Evolutionary conservation across 2,888 invertebrate genomes (phyloP).

Genomic region (Epinotia nisella): DNA sequence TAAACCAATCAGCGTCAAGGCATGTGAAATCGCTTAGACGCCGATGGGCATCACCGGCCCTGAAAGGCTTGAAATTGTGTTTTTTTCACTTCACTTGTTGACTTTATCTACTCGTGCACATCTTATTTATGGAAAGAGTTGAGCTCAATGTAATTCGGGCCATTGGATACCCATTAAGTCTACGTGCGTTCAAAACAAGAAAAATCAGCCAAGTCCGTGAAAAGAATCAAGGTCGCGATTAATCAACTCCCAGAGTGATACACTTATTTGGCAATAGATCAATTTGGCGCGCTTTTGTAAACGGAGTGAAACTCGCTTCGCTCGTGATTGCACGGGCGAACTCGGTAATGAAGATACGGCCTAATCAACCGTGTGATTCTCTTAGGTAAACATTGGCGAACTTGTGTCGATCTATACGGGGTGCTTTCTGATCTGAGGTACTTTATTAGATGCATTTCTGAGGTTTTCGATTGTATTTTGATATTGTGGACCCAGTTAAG

Average conservation of each 20-base stretch:
- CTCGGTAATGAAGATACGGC: constrained; percentile 6
- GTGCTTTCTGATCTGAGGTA: no score
- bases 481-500: no score
- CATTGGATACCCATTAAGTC: constrained; percentile 6
- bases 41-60: neutral
- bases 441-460: no score
- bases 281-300: constrained; percentile 41
- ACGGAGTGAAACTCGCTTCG: constrained; percentile 35
- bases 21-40: neutral
- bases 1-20: no score
- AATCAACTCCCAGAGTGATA: constrained; percentile 29
- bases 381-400: neutral
- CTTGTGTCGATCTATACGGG: neutral
- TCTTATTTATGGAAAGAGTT: neutral
- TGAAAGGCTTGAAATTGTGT: neutral
- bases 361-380: constrained; percentile 1
- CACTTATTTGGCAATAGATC: constrained; percentile 38
- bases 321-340: constrained; percentile 19
- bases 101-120: constrained; percentile 11
- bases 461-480: no score
- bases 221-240: constrained; percentile 36
- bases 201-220: constrained; percentile 26
- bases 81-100: neutral
- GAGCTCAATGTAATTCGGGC: constrained; percentile 8
- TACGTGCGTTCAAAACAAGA: constrained; percentile 18